Evolutionary conservation across 2,888 invertebrate genomes (phyloP), one percentile per base, ranked within the genome.

Genomic region (Microplitis manilae): DNA sequence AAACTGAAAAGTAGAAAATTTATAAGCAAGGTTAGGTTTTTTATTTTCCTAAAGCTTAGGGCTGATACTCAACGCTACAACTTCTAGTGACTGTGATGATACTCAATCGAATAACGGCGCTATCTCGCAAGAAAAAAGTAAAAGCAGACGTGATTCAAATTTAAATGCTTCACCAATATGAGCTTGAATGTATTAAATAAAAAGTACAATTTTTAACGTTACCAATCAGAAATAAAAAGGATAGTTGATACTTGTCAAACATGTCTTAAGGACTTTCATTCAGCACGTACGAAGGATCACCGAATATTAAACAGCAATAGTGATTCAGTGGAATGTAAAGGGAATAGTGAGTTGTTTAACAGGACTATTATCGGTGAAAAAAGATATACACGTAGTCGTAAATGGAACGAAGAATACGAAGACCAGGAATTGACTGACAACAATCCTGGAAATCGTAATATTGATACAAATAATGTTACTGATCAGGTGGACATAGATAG

Each of bases 331-430:
- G 9, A 1, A 15, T 61, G 61, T 61, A 61, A 61, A 61, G 61
- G 61, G 5, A 61, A 61, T 9, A 8, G 61, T 61, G 61, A 61
- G 61, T 15, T 61, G 61, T 61, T 61, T 61, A 61, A 61, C 61
- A 61, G 61, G 9, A 1, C 61, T 15, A 15, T 61, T 15, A 61
- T 61, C 15, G 61, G 61, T 61, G 2, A 61, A 13, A 61, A 61
- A 13, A 61, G 9, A 15, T 61, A 61, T 61, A 61, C 1, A 61
- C 61, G 61, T 61, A 61, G 61, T 61, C 5, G 61, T 5, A 61
- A 61, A 15, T 61, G 61, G 61, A 61, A 9, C 9, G 61, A 61
- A 13, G 15, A 13, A 61, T 15, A 61, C n/a, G 61, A 61, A 13
- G 61, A 61, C 5, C n/a, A 61, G 15, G 2, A 61, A 61, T 15